A percentile compares a stretch with the other conserved stretches of the same genome.
phyloP scores from a whole-genome alignment of 2,797 vertebrate species.

The Sebastes kiyomatsui region DNA sequence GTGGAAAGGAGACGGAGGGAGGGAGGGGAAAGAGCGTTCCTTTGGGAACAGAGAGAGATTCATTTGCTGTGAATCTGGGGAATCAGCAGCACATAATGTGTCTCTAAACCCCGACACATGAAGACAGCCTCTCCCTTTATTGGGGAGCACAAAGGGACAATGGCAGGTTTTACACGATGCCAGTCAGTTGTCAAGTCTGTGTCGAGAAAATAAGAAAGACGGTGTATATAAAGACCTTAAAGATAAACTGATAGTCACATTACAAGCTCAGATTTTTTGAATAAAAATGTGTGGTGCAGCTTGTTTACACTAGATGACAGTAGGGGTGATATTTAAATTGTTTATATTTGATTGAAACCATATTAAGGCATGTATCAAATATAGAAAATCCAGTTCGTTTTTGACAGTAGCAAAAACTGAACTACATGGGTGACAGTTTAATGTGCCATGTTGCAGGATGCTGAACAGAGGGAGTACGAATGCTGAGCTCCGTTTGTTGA shows the following conservation, averaged over 20 bases:
- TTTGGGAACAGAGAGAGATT: conserved; percentile 63
- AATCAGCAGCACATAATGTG: conserved; percentile 56
- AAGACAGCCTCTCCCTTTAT: conserved; percentile 67
- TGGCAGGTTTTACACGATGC: conserved; percentile 13
- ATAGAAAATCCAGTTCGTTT: not conserved
- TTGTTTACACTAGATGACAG: not conserved
- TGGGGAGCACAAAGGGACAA: conserved; percentile 63
- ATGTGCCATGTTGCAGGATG: not conserved
- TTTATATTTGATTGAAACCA: not conserved
- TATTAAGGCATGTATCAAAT: not conserved
- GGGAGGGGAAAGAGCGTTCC: conserved; percentile 31
- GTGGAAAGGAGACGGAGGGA: not conserved
- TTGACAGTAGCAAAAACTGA: not conserved
- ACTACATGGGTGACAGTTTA: not conserved
- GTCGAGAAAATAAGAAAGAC: not conserved
- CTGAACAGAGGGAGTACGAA: conserved; percentile 30
- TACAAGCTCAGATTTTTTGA: not conserved
- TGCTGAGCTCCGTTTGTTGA: not conserved
- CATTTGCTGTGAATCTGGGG: conserved; percentile 61
- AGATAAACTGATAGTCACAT: not conserved
- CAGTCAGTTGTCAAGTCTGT: not conserved
- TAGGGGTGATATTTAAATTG: not conserved
- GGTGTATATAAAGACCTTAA: not conserved
- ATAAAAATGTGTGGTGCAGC: not conserved
- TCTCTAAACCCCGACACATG: conserved; percentile 27